A percentile compares a stretch with the other conserved stretches of the same genome.
These are phyloP conservation scores for Eubasilissa splendida DNA, from an alignment of 2,888 invertebrate genomes.

Conservation along the genomic window DNA sequence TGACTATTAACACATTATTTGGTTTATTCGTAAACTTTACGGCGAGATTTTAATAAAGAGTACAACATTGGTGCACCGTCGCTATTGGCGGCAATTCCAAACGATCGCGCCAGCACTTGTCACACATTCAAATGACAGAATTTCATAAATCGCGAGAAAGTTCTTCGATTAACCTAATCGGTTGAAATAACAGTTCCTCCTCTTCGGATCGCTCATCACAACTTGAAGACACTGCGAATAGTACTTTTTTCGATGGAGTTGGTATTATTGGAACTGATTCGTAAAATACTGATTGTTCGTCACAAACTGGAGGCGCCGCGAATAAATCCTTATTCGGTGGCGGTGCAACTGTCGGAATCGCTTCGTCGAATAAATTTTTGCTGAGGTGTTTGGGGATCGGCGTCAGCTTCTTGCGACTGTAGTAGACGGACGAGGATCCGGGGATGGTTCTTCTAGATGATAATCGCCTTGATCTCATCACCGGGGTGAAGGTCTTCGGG, in stretches of 20 bases:
- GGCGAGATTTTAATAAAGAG: slow-evolving; percentile 26
- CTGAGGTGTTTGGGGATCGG: slow-evolving; percentile 25
- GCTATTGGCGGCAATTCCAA: slow-evolving; percentile 1
- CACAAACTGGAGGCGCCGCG: neutral
- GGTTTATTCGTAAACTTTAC: neutral
- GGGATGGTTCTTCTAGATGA: neutral
- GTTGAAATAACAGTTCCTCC: slow-evolving; percentile 18
- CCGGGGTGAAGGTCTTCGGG: slow-evolving; percentile 31
- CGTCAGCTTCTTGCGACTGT: slow-evolving; percentile 12
- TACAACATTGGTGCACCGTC: neutral
- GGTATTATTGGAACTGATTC: no score
- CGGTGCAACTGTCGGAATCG: neutral
- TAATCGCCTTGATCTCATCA: slow-evolving; percentile 7
- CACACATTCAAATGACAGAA: no score
- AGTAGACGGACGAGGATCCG: neutral
- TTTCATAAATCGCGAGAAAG: slow-evolving; percentile 33
- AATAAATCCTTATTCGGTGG: slow-evolving; percentile 12
- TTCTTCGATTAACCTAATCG: slow-evolving; percentile 20
- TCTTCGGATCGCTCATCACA: slow-evolving; percentile 3
- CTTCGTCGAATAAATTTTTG: slow-evolving; percentile 12
- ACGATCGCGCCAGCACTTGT: neutral
- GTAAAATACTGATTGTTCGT: no score
- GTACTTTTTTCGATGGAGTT: slow-evolving; percentile 6
- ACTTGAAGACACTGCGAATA: slow-evolving; percentile 10
- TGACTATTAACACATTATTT: no score